phyloP scores from a whole-genome alignment of 2,113 vertebrate genomes.

The Argyrosomus japonicus region DNA sequence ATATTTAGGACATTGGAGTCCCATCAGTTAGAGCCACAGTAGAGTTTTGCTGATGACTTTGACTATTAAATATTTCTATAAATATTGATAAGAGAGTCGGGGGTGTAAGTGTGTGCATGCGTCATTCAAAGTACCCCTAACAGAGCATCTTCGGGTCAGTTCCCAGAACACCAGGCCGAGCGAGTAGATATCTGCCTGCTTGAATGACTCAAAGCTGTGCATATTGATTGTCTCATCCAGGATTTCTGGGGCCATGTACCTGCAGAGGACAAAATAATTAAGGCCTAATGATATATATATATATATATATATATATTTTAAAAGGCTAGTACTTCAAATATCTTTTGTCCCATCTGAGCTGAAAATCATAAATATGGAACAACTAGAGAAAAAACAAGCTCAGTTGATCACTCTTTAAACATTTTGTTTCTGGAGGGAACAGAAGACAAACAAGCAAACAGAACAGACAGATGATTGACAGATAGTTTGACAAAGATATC shows the following conservation, averaged over 20 bases:
- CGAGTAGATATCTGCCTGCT: slow-evolving; percentile 95
- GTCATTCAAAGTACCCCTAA: slow-evolving; percentile 86
- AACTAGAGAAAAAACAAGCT: slow-evolving; percentile 11
- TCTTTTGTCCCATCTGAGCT: background rate
- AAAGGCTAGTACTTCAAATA: slow-evolving; percentile 14
- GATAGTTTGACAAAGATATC: background rate
- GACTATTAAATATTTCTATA: background rate
- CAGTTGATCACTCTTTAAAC: background rate
- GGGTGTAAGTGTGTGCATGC: background rate
- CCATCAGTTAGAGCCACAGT: background rate
- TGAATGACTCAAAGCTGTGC: slow-evolving; percentile 95
- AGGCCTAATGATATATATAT: slow-evolving; percentile 48
- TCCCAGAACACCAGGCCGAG: slow-evolving; percentile 98
- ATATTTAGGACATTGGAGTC: background rate
- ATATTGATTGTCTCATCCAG: slow-evolving; percentile 94
- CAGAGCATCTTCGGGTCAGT: slow-evolving; percentile 91
- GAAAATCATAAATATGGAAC: background rate
- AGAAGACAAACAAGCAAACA: background rate
- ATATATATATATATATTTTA: background rate
- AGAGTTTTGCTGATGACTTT: background rate
- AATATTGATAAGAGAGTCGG: background rate
- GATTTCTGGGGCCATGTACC: slow-evolving; percentile 99
- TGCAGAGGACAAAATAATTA: slow-evolving; percentile 82
- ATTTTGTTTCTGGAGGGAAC: too few species aligned
- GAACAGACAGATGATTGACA: background rate